Conservation (phyloP, 2,888 invertebrate species). For the Nomada ruficornis region DNA sequence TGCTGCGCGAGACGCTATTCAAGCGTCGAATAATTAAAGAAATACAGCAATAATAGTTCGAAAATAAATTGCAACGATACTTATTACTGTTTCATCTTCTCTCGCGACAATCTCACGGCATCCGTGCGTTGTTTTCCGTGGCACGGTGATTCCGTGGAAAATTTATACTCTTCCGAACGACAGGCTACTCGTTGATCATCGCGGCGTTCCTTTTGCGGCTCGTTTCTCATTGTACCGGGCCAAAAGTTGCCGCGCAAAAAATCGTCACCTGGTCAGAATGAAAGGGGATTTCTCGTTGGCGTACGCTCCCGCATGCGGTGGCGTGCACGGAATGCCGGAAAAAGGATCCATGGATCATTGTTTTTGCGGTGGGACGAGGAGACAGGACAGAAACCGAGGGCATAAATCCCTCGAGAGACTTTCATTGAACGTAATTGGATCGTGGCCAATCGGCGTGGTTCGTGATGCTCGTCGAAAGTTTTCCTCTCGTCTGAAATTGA, state of each 20-base stretch:
- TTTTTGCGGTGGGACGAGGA: slow-evolving; percentile 62
- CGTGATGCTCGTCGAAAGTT: slow-evolving; percentile 55
- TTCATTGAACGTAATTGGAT: slow-evolving; percentile 75
- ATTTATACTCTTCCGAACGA: slow-evolving; percentile 43
- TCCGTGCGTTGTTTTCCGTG: slow-evolving; percentile 6
- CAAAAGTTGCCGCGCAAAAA: slow-evolving; percentile 48
- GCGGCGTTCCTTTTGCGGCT: slow-evolving; percentile 46
- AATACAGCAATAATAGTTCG: not conserved
- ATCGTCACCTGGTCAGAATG: slow-evolving; percentile 54
- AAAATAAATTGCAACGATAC: not conserved
- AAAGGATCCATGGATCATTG: slow-evolving; percentile 69
- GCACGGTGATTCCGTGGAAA: slow-evolving; percentile 31
- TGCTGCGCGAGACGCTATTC: not conserved
- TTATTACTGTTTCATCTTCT: slow-evolving; percentile 1
- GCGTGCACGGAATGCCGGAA: slow-evolving; percentile 64
- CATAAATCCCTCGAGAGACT: slow-evolving; percentile 72
- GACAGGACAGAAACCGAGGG: slow-evolving; percentile 58
- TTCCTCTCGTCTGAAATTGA: slow-evolving; percentile 63
- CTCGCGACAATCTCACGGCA: slow-evolving; percentile 11
- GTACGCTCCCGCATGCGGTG: slow-evolving; percentile 19
- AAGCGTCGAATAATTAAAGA: not conserved
- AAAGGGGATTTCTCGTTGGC: slow-evolving; percentile 18
- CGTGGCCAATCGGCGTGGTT: slow-evolving; percentile 67
- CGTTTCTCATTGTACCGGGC: slow-evolving; percentile 56
- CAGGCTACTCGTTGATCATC: slow-evolving; percentile 45